Evolutionary conservation across 2,797 vertebrate genomes (phyloP).

Genomic region (Syngnathus acus): DNA sequence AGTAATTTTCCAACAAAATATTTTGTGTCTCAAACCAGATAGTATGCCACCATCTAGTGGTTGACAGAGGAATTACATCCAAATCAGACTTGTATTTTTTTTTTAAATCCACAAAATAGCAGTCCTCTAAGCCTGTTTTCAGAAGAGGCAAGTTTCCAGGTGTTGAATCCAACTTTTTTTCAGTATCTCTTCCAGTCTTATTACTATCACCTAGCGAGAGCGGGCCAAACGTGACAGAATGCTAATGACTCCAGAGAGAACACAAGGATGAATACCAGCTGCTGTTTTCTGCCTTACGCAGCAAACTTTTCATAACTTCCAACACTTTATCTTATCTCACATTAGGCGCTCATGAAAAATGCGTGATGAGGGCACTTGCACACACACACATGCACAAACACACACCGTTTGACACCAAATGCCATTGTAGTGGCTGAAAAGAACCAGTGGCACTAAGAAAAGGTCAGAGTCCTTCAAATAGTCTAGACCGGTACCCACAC

Average conservation of each 20-base stretch:
- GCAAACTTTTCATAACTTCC: constrained; percentile 64
- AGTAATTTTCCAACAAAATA: too few relatives aligned
- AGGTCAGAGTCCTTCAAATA: constrained; percentile 32
- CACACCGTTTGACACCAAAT: constrained; percentile 29
- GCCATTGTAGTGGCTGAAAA: constrained; percentile 34
- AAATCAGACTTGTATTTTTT: too few relatives aligned
- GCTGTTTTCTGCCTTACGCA: constrained; percentile 61
- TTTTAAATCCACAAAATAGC: too few relatives aligned
- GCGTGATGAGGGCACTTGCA: constrained; percentile 52
- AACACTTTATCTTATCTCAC: constrained; percentile 64
- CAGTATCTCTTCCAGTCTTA: constrained; percentile 21
- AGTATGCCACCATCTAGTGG: too few relatives aligned
- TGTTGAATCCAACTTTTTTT: constrained; percentile 23
- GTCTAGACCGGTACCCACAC: constrained; percentile 8
- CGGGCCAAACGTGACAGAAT: constrained; percentile 60
- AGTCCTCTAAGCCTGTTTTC: too few relatives aligned
- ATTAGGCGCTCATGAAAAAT: constrained; percentile 67
- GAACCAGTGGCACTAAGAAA: constrained; percentile 17
- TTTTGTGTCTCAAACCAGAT: too few relatives aligned
- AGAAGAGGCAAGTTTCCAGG: constrained; percentile 15
- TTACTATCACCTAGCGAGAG: constrained; percentile 7
- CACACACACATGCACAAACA: constrained; percentile 12
- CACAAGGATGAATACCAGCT: constrained; percentile 52
- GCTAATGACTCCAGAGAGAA: constrained; percentile 52
- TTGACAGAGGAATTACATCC: too few relatives aligned